phyloP scores from a whole-genome alignment of 2,888 invertebrate species.

The Drosophila kambysellisi region DNA sequence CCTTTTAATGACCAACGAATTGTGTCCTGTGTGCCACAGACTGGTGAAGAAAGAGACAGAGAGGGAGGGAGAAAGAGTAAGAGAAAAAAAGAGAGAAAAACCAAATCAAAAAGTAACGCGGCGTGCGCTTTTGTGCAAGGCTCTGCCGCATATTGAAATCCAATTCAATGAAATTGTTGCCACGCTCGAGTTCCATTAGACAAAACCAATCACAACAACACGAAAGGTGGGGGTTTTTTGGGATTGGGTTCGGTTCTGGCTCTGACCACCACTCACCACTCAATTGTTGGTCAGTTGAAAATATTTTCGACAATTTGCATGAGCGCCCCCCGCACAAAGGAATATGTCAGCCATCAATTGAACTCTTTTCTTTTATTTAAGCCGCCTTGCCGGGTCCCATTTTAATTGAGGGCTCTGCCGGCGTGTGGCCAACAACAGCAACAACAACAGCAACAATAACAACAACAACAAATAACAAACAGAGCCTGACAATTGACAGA shows the following conservation, averaged over 20 bases:
- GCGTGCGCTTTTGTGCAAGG: constrained; percentile 43
- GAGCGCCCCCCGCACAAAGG: constrained; percentile 65
- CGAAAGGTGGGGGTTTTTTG: constrained; percentile 34
- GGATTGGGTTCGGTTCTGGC: not conserved
- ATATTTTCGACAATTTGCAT: constrained; percentile 82
- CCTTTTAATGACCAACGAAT: constrained; percentile 84
- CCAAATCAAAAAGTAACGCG: constrained; percentile 68
- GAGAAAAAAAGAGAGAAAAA: constrained; percentile 19
- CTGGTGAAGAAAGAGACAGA: not conserved
- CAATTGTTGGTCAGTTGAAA: constrained; percentile 79
- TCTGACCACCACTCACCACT: constrained; percentile 45
- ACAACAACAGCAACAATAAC: constrained; percentile 53
- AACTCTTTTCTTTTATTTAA: constrained; percentile 72
- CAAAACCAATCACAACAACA: constrained; percentile 82
- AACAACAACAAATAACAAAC: constrained; percentile 44
- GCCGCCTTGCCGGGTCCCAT: constrained; percentile 52
- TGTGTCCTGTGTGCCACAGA: constrained; percentile 61
- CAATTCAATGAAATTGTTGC: constrained; percentile 81
- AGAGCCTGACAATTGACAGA: constrained; percentile 62
- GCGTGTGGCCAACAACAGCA: constrained; percentile 68
- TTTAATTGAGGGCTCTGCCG: constrained; percentile 78
- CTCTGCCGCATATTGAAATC: constrained; percentile 78
- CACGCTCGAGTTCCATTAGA: constrained; percentile 84
- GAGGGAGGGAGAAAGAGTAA: not conserved
- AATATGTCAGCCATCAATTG: constrained; percentile 79